Percentiles rank a stretch among this genome's conserved stretches.
Conservation (phyloP, 1,140 invertebrate genomes). For the Leptonema lineaticorne region DNA sequence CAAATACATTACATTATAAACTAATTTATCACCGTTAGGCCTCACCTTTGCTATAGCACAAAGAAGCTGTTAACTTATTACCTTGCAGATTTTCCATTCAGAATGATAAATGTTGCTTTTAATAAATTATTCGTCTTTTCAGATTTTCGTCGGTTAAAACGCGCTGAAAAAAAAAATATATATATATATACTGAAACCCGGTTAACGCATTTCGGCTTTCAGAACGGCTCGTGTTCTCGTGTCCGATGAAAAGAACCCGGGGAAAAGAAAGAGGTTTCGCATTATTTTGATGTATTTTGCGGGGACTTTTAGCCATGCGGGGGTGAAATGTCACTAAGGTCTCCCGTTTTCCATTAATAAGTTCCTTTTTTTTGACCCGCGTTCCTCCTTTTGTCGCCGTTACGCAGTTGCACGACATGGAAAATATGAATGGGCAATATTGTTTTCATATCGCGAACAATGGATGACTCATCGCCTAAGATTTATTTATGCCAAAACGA, state of each 20-base stretch:
- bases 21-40: conserved; percentile 28
- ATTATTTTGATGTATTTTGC: conserved; percentile 15
- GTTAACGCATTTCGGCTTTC: conserved; percentile 23
- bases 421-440: too few species aligned
- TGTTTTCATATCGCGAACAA: too few species aligned
- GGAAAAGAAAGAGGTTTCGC: too few species aligned
- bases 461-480: too few species aligned
- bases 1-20: conserved; percentile 23
- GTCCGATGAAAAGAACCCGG: neutral
- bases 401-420: too few species aligned
- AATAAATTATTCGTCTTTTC: conserved; percentile 30
- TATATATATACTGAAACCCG: too few species aligned
- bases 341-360: neutral
- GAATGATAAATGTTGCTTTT: conserved; percentile 26
- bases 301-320: neutral
- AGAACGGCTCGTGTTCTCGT: neutral
- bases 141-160: conserved; percentile 4
- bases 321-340: too few species aligned
- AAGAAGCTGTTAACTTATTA: conserved; percentile 32
- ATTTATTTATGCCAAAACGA: too few species aligned
- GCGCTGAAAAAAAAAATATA: conserved; percentile 14
- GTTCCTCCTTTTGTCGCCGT: neutral
- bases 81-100: conserved; percentile 24
- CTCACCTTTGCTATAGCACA: conserved; percentile 13
- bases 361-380: neutral